Conservation (phyloP, 1,140 invertebrate species). For the Pantala flavescens region DNA sequence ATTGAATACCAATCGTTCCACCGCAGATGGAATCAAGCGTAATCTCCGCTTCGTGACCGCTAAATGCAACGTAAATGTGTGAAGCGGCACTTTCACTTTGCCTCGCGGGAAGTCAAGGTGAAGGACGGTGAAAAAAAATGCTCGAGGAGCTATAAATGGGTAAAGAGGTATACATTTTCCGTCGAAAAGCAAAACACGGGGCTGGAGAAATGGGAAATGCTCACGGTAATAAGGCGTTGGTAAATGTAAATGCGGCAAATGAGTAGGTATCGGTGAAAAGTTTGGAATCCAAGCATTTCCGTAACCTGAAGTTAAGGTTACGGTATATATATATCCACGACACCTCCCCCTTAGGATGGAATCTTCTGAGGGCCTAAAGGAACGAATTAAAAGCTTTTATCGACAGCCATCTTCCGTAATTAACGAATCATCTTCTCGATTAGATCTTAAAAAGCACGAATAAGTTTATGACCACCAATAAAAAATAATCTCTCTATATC, state of each 20-base stretch:
- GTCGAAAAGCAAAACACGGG: too few relatives aligned
- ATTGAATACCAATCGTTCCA: too few relatives aligned
- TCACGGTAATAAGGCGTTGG: too few relatives aligned
- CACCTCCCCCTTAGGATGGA: not conserved
- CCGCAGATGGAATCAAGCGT: too few relatives aligned
- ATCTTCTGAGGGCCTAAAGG: not conserved
- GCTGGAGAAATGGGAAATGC: too few relatives aligned
- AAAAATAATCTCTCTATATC: too few relatives aligned
- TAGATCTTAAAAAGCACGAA: too few relatives aligned
- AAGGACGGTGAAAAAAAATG: not conserved
- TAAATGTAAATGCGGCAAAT: not conserved
- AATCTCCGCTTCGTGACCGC: too few relatives aligned
- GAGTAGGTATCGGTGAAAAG: not conserved
- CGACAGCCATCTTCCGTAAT: not conserved
- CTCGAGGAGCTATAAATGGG: not conserved
- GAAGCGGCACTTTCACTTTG: not conserved
- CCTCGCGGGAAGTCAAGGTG: not conserved
- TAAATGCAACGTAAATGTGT: not conserved
- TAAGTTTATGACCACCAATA: too few relatives aligned
- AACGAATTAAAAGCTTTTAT: not conserved
- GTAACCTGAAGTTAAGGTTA: not conserved
- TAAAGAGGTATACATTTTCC: not conserved
- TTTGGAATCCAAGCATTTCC: conserved; percentile 4
- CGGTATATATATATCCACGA: not conserved
- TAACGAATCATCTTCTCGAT: not conserved